Base-by-base conservation (phyloP, 2,888 invertebrate species). In the Imbricaverruca yamaguchii region DNA sequence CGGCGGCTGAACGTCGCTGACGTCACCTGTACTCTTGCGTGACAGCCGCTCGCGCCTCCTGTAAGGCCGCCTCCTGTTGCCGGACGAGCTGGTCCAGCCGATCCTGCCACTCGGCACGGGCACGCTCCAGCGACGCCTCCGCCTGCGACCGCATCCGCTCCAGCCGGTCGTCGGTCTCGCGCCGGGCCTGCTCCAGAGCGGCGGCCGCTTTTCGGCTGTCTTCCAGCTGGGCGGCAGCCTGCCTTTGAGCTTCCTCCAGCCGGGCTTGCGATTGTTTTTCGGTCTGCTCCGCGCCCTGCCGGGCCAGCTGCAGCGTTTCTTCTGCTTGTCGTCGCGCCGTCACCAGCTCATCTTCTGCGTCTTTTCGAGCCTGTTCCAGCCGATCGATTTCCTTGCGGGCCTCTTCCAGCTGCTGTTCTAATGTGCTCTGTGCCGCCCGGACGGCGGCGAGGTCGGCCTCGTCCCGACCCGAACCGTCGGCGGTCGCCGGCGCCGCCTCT, bases 41-140 rank as follows among this genome's bases (percentile, higher is more conserved):
- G 61, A 18, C 13, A 18, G 61, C 18, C 12, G 61, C 65, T 39
- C 39, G 39, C 4, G 39, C 39, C 39, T 39, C 39, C 39, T 39
- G 39, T 4, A 39, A 1, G 1, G 39, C 39, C 39, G 39, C 39
- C 39, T 39, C 39, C 39, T 39, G 39, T 4, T 39, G 39, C 39
- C 39, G 39, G 39, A 39, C 39, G 3, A 12, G 7, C 65, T 81
- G 80, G 25, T 80, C 79, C 21, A 82, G 55, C 23, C 81, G 79
- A 53, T 18, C 39, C 55, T 82, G 83, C 39, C 80, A n/a, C 53
- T 81, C 81, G 55, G 15, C 25, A 4, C 80, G 80, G 59, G 81
- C 80, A 80, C 82, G 79, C 79, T 81, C 82, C 21, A 81, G 81
- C 15, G 81, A 78, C 15, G 78, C 61, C 69, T 82, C 81, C 82